phyloP scores from a whole-genome alignment of 2,888 invertebrate species.

The Neoascia interrupta region DNA sequence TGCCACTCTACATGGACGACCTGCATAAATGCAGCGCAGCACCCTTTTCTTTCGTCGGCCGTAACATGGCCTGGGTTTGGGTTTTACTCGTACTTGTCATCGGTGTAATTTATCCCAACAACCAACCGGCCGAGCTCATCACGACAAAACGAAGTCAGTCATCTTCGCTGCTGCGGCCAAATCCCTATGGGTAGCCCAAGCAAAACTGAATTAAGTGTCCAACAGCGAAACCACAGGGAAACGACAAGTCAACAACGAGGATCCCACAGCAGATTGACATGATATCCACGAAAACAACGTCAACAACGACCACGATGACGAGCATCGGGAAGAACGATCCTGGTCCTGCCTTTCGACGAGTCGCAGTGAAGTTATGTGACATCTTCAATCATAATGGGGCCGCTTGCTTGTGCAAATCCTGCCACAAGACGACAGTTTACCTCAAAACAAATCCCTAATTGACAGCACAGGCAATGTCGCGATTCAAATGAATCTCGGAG shows the following conservation, averaged over 20 bases:
- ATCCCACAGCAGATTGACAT: constrained; percentile 68
- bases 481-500: constrained; percentile 66
- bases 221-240: constrained; percentile 55
- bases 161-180: neutral
- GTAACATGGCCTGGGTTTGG: constrained; percentile 39
- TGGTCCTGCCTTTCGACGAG: constrained; percentile 46
- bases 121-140: constrained; percentile 37
- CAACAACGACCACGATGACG: constrained; percentile 52
- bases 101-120: constrained; percentile 35
- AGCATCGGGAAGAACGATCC: constrained; percentile 58
- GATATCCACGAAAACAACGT: constrained; percentile 69
- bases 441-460: constrained; percentile 69
- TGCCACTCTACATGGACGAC: constrained; percentile 32
- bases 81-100: too few relatives aligned
- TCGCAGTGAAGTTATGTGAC: constrained; percentile 65
- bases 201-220: constrained; percentile 56
- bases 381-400: constrained; percentile 68
- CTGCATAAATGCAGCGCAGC: constrained; percentile 58
- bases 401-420: constrained; percentile 37
- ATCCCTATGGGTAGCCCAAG: constrained; percentile 21
- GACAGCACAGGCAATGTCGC: constrained; percentile 68
- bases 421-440: constrained; percentile 65
- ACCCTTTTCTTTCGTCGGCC: constrained; percentile 22
- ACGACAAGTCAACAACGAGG: constrained; percentile 31
- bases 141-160: constrained; percentile 57